These are phyloP conservation scores for human DNA, from an alignment of 2,113 vertebrate genomes.

Conservation along the genomic window DNA sequence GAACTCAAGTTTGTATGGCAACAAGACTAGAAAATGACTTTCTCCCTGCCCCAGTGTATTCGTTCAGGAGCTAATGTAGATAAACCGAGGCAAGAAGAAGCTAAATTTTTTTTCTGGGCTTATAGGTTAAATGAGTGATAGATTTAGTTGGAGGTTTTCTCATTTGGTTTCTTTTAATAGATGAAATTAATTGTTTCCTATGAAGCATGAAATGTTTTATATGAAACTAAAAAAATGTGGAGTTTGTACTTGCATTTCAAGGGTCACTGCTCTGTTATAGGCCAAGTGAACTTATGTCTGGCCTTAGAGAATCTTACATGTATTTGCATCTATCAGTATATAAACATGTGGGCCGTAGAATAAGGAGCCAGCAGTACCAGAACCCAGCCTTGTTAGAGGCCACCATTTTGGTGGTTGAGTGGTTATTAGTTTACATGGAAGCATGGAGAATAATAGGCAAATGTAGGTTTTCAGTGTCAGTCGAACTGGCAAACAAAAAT, in stretches of 20 bases:
- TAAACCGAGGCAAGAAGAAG: background rate
- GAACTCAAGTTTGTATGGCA: background rate
- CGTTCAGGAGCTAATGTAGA: background rate
- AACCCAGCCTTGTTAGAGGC: background rate
- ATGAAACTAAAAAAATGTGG: background rate
- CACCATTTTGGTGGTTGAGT: background rate
- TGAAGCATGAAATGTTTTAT: background rate
- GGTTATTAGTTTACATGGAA: background rate
- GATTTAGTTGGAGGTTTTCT: background rate
- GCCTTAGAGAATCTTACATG: background rate
- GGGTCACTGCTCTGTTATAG: background rate
- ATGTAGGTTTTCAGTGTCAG: background rate
- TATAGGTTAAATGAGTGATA: background rate
- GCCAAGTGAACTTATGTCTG: background rate
- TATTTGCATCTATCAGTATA: background rate
- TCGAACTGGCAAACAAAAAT: background rate
- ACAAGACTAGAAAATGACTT: background rate
- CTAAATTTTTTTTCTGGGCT: conserved; percentile 15
- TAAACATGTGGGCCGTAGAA: background rate
- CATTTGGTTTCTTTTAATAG: background rate
- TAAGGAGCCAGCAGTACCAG: background rate
- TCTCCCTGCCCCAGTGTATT: background rate
- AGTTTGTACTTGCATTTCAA: background rate
- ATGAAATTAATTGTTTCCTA: background rate
- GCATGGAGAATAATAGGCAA: background rate